Evolutionary conservation across 2,113 vertebrate species (phyloP), one percentile per base, ranked within the genome.

Genomic region (Campylomormyrus tamandua): DNA sequence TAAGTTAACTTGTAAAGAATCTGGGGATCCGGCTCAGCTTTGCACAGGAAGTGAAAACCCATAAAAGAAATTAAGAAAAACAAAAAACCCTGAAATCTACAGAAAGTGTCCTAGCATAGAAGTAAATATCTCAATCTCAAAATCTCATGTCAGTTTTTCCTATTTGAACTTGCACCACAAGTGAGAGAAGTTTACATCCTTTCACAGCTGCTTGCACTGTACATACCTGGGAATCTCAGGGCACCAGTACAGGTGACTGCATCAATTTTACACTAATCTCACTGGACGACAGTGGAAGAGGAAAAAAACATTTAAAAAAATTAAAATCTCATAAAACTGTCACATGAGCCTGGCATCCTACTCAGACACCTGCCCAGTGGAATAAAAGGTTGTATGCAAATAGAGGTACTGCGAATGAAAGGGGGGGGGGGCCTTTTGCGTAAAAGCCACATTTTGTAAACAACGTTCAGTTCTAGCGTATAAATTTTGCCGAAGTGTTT

Each of bases 361-460:
- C 31, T 62, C 74, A 80, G 35, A 80, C 74, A 83, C 50, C 77
- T 35, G 77, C n/a, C 62, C 62, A 70, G 62, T 70, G 62, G n/a
- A 49, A 74, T 49, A 49, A 77, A 80, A 80, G 45, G 66, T 24
- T 39, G 15, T 5, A 80, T 39, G 35, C 31, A 19, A 50, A 89
- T 42, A 77, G 35, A 83, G 74, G 77, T 77, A 56, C 88, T 42
- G 50, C 70, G 46, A 39, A 31, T 74, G 45, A n/a, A 74, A 27
- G 15, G 87, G 13, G 24, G 53, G n/a, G 31, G 66, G 52, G 56
- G 56, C 6, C 15, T 42, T 42, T 35, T 19, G 27, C 10, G 35
- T 42, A 17, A 58, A 84, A 84, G 2, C 80, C 80, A 58, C 27
- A 19, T 58, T 42, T 85, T 89, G 52, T 84, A 89, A 89, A 89